phyloP scores from a whole-genome alignment of 1,140 invertebrate species.

The Babylonia areolata region DNA sequence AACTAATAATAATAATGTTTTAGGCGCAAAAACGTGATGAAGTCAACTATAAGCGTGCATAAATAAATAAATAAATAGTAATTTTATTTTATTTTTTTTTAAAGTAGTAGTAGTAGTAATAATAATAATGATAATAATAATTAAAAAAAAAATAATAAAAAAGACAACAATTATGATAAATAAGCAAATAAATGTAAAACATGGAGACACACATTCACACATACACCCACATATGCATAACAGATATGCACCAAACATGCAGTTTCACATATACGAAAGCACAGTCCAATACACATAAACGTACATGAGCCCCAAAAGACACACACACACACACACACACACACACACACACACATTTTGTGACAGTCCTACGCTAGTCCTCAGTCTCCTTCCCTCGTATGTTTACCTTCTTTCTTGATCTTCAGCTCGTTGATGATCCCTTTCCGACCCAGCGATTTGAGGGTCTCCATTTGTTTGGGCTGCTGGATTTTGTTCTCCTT shows the following conservation, averaged over 20 bases:
- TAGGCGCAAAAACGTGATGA: no score
- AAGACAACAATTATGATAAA: no score
- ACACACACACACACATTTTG: not conserved
- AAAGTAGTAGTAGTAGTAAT: no score
- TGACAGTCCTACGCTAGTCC: no score
- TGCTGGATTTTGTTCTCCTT: constrained; percentile 54
- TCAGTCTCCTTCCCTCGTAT: not conserved
- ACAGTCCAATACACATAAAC: not conserved
- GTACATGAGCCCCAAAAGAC: not conserved
- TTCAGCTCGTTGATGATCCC: constrained; percentile 61
- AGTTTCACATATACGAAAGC: not conserved
- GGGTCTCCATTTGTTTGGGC: constrained; percentile 58
- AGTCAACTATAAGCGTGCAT: no score
- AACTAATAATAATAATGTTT: no score
- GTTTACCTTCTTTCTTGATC: constrained; percentile 62
- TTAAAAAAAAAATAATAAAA: not conserved
- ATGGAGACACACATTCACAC: not conserved
- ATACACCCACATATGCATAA: constrained; percentile 15
- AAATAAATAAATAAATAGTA: no score
- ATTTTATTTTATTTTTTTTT: no score
- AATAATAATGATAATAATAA: no score
- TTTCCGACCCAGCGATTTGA: constrained; percentile 55
- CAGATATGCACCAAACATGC: no score
- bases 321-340: constrained; percentile 11
- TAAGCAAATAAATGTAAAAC: no score